Evolutionary conservation across 2,888 invertebrate genomes (phyloP), one percentile per base, ranked within the genome.

Genomic region (Caenorhabditis becei): DNA sequence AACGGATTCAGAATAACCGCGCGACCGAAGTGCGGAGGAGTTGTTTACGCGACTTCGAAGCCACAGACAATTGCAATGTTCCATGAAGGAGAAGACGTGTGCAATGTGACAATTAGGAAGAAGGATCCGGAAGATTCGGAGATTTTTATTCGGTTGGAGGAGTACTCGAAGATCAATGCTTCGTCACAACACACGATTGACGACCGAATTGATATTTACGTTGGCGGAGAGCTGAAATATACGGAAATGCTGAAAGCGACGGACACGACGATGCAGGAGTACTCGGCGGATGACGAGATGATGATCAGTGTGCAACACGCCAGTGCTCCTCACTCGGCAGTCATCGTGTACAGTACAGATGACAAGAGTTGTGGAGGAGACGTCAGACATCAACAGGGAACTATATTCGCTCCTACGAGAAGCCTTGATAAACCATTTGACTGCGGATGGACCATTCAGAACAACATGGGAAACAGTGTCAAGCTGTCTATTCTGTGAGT

Each of bases 1-100:
- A 80, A 87, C 61, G 90, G 90, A 11, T 86, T 90, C 54, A 61
- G 77, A 7, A 32, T 90, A 20, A 81, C 86, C 44, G 86, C 81
- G 0, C 54, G 56, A 35, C 78, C 86, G 1, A 59, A 53, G 10
- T 90, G 90, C 67, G 90, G 90, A 32, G 89, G 90, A 37, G 80
- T 83, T 5, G 75, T 87, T 7, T 80, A 54, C 8, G 89, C 89
- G n/a, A 74, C 70, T 28, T 53, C 51, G 0, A 72, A 78, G 44
- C 75, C 65, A 8, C 54, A 72, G 47, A 67, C 41, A 2, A 32
- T 81, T 0, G 54, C 71, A 5, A 20, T 77, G 61, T 69, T 47
- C 20, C 77, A 79, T 41, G 61, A 66, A 44, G 82, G 54, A 23
- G 70, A 63, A 16, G 70, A 77, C 11, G 35, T 65, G 18, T 85